A percentile compares a stretch with the other conserved stretches of the same genome.
Evolutionary conservation across 2,113 vertebrate genomes (phyloP).

Genomic region (Chitala chitala): DNA sequence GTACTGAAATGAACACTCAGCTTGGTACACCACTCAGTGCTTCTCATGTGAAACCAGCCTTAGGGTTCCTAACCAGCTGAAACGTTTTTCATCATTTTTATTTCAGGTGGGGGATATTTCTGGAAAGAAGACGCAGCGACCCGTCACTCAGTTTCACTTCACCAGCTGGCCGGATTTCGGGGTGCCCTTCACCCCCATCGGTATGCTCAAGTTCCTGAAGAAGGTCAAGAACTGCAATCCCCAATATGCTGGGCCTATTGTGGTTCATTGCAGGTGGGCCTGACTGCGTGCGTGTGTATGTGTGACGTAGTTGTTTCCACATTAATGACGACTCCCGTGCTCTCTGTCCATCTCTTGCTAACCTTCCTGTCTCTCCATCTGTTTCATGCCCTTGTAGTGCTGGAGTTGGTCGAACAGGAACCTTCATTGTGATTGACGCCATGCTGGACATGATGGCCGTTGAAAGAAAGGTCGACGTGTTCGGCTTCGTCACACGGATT

Average conservation of each 20-base stretch:
- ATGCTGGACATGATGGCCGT: slow-evolving; percentile 98
- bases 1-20: neutral
- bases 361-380: neutral
- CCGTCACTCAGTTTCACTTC: slow-evolving; percentile 97
- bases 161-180: slow-evolving; percentile 98
- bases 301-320: neutral
- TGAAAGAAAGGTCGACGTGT: slow-evolving; percentile 92
- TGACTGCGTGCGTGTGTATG: neutral
- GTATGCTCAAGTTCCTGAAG: slow-evolving; percentile 98
- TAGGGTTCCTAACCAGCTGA: neutral
- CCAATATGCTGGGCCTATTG: slow-evolving; percentile 89
- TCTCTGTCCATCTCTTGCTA: neutral
- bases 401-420: slow-evolving; percentile 91
- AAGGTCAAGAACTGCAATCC: slow-evolving; percentile 94
- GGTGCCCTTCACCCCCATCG: slow-evolving; percentile 95
- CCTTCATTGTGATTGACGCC: slow-evolving; percentile 95
- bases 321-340: neutral
- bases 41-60: too few species aligned
- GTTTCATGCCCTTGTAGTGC: slow-evolving; percentile 66
- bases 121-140: slow-evolving; percentile 93
- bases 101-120: slow-evolving; percentile 86
- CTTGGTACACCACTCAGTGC: neutral
- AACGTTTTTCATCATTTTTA: slow-evolving; percentile 8
- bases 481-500: slow-evolving; percentile 92
- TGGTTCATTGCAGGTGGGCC: slow-evolving; percentile 90